A percentile compares a stretch with the other conserved stretches of the same genome.
Evolutionary conservation across 2,888 invertebrate species (phyloP).

Genomic region (Taenaris catops): DNA sequence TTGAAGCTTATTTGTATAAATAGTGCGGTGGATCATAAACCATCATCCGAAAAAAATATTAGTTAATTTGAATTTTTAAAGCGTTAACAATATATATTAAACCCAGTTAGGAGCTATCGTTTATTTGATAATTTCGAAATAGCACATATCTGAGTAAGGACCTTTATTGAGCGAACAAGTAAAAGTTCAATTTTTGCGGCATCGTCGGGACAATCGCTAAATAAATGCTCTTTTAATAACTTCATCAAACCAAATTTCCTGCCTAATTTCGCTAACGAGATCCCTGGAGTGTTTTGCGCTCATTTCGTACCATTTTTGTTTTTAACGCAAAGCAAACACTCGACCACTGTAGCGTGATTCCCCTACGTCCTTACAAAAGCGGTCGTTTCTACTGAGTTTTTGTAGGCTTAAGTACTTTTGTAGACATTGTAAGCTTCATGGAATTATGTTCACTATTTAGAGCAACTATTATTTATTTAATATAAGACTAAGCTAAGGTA

Average conservation of each 20-base stretch:
- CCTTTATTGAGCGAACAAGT: constrained; percentile 2
- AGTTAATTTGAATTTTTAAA: too few relatives aligned
- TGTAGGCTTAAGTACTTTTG: constrained; percentile 19
- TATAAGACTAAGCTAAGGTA: too few relatives aligned
- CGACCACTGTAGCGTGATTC: constrained; percentile 16
- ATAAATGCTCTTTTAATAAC: constrained; percentile 16
- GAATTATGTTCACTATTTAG: too few relatives aligned
- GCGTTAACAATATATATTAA: too few relatives aligned
- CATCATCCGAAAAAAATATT: too few relatives aligned
- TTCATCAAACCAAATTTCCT: constrained; percentile 11
- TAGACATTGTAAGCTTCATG: not conserved
- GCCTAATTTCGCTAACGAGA: constrained; percentile 18
- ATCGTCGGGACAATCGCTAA: constrained; percentile 8
- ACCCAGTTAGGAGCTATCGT: not conserved
- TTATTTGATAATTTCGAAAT: not conserved
- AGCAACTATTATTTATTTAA: too few relatives aligned
- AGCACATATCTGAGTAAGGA: not conserved
- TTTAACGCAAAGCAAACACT: constrained; percentile 23
- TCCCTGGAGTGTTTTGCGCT: constrained; percentile 16
- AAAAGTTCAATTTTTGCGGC: constrained; percentile 8
- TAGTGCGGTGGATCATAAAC: too few relatives aligned
- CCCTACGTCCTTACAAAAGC: constrained; percentile 19
- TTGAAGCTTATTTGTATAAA: too few relatives aligned
- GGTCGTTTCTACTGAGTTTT: constrained; percentile 5
- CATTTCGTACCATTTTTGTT: constrained; percentile 19